phyloP scores from a whole-genome alignment of 2,888 invertebrate species.

The Cyaniris semiargus region DNA sequence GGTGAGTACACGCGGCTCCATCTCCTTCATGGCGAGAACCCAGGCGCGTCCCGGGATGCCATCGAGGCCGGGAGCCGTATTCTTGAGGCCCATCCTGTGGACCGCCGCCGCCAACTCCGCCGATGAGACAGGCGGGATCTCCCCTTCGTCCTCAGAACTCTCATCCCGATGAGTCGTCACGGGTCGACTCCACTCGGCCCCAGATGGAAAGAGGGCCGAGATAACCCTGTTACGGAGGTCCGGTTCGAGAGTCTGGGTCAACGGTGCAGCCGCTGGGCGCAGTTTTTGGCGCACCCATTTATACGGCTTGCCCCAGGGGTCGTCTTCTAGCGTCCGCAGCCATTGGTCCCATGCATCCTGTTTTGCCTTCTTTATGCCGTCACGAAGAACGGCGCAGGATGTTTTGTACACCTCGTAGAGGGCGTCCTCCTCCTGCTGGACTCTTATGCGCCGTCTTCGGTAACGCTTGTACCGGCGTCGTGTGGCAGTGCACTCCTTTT shows the following conservation, averaged over 20 bases:
- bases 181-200: neutral
- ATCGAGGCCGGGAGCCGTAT: slow-evolving; percentile 38
- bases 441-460: neutral
- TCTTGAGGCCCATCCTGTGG: slow-evolving; percentile 29
- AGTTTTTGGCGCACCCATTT: neutral
- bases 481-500: neutral
- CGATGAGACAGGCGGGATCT: slow-evolving; percentile 9
- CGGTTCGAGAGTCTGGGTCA: neutral
- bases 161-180: neutral
- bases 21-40: slow-evolving; percentile 24
- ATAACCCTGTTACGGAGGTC: neutral
- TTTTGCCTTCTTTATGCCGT: neutral
- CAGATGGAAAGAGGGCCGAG: slow-evolving; percentile 14
- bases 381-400: neutral
- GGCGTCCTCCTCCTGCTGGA: neutral
- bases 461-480: neutral
- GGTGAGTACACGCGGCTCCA: slow-evolving; percentile 31
- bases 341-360: neutral
- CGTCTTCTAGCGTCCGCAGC: neutral
- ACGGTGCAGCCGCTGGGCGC: neutral
- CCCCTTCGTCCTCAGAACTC: neutral
- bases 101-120: slow-evolving; percentile 28
- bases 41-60: slow-evolving; percentile 37
- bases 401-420: neutral
- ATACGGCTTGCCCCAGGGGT: slow-evolving; percentile 25